Evolutionary conservation across 2,113 vertebrate genomes (phyloP), one percentile per base, ranked within the genome.

Genomic region (Hippopotamus amphibius): DNA sequence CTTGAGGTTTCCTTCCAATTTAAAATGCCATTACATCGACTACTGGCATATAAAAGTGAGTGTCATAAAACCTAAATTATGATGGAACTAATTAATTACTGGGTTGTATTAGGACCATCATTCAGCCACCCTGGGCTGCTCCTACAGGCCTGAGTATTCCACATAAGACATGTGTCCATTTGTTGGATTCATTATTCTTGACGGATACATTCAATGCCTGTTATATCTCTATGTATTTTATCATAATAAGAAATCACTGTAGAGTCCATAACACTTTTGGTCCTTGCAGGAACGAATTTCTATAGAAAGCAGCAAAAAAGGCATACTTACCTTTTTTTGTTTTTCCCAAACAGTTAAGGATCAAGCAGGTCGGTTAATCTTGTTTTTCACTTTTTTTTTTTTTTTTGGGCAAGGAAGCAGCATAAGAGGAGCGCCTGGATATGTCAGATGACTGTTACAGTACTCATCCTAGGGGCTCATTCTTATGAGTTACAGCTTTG

Each of bases 1-100:
- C 98, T 97, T 50, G 83, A 94, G 97, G 83, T 79, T 88, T 89
- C 97, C 68, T 46, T 98, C 95, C 92, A 97, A 95, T 98, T 98
- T 98, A 97, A 98, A 98, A 98, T 97, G 77, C 87, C 93, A 97
- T 98, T 98, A 98, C 96, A 95, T 96, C 88, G 93, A 97, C 87
- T 97, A 76, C 82, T 97, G 98, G 96, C 95, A 69, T 93, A 95
- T 97, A 96, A 97, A 98, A 98, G 87, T 41, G 92, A 96, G 66
- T 93, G 80, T 94, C 97, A 96, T 98, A 98, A 98, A 98, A 46
- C 97, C 97, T 95, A 98, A 98, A 95, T 97, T 88, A 93, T 97
- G 97, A 97, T 92, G 96, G 89, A 95, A 30, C 95, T 98, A 98
- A 98, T 98, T 98, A 98, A 97, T 97, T 96, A 93, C 85, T 85